A percentile compares a stretch with the other conserved stretches of the same genome.
phyloP scores from a whole-genome alignment of 1,140 invertebrate genomes.

The Lethocerus indicus region DNA sequence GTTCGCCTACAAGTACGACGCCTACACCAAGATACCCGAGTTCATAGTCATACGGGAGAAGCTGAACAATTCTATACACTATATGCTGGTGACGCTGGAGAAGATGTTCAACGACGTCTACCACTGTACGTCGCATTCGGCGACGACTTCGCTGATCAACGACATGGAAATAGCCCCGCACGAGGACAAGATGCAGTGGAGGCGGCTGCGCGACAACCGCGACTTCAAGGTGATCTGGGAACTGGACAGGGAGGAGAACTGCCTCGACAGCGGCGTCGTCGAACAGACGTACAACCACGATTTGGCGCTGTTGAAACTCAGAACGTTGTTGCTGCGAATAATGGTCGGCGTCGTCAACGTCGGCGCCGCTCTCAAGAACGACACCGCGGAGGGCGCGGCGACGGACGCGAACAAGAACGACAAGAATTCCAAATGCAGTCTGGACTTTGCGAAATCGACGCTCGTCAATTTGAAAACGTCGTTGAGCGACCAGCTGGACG shows the following conservation, averaged over 20 bases:
- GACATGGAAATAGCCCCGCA: conserved; percentile 36
- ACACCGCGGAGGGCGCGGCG: neutral
- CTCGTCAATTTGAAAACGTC: neutral
- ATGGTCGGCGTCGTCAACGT: conserved; percentile 3
- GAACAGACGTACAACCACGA: conserved; percentile 12
- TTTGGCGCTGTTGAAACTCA: conserved; percentile 11
- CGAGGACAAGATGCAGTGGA: conserved; percentile 32
- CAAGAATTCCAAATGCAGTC: neutral
- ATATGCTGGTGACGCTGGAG: conserved; percentile 55
- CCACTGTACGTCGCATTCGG: conserved; percentile 24
- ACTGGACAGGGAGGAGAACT: conserved; percentile 8
- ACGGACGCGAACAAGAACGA: neutral
- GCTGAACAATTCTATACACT: conserved; percentile 68
- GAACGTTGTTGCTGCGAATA: conserved; percentile 11
- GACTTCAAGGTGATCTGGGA: conserved; percentile 28
- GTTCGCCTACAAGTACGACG: conserved; percentile 83
- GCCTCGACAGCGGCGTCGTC: conserved; percentile 9
- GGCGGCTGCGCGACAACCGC: conserved; percentile 36
- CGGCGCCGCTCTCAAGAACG: neutral
- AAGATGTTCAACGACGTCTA: conserved; percentile 61
- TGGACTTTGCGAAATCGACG: neutral
- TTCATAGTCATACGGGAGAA: conserved; percentile 70
- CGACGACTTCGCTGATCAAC: conserved; percentile 21
- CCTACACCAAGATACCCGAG: conserved; percentile 81
- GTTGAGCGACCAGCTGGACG: conserved; percentile 3